Evolutionary conservation across 1,140 invertebrate genomes (phyloP), one percentile per base, ranked within the genome.

Genomic region (Solen grandis): DNA sequence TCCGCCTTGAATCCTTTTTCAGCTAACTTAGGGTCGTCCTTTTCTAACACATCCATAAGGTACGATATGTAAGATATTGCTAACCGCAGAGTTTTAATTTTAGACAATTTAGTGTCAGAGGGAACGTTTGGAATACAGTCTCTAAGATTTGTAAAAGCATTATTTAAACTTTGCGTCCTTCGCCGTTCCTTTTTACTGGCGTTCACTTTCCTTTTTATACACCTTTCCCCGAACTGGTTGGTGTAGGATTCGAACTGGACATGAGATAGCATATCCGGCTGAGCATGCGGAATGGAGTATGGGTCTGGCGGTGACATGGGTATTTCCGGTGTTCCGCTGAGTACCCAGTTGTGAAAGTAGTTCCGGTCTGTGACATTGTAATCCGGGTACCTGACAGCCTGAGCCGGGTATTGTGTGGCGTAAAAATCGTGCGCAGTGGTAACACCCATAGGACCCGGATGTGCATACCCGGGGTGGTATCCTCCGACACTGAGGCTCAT

Each of bases 71-170:
- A 94, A 72, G 89, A 92, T 13, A 93, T 94, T 10, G 93, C 93
- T 72, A 94, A 86, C 46, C 92, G 85, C 38, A 94, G 84, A 13
- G 93, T 94, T 86, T 94, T 94, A 35, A 94, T 94, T 87, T 94
- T 94, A 41, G 93, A 94, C 59, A 98, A 91, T 92, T 99, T 99
- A 0, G 97, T 99, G 89, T 99, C 98, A 0, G 96, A 95, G 0
- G 97, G 97, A 5, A 99, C 97, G 88, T 99, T 98, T 0, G 98
- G 98, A 86, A 99, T 99, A 90, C 97, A 97, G 75, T 98, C 97
- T 2, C 98, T 92, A 0, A 99, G 93, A 88, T 97, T 96, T 0
- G 97, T 95, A 89, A 99, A 99, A 0, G 97, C 98, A 77, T 96
- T 97, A 92, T 99, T 99, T 83, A 99, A 98, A 83, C 96, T 97